Evolutionary conservation across 2,113 vertebrate genomes (phyloP), one percentile per base, ranked within the genome.

Genomic region (Eupsittula cactorum): DNA sequence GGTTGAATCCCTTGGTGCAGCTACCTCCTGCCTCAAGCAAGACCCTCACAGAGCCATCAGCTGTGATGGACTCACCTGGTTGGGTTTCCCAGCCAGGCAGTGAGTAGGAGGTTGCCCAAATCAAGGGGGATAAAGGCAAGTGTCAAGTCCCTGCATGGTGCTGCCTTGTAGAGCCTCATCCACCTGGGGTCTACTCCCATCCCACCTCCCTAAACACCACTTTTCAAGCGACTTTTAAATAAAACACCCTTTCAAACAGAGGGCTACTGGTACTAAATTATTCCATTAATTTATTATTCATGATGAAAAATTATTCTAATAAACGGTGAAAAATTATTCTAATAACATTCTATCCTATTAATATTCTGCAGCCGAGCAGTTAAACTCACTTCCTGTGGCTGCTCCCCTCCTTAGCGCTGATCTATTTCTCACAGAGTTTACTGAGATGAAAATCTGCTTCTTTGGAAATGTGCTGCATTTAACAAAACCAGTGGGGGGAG

Each of bases 251-350:
- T 93, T 96, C 84, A 95, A 82, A 81, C 46, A 41, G 83, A n/a
- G 62, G 91, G 82, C 76, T 96, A n/a, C 33, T 5, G 44, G 81
- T 53, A 57, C 77, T 94, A 86, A 95, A 96, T 96, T 94, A 96
- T 90, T 92, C 96, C 91, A 95, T 96, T 97, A 91, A 96, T 97
- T 97, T 96, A 97, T 97, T 97, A 97, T 97, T 97, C 98, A 97
- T 97, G 95, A 94, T 96, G 97, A 97, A 97, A 97, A 97, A 96
- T 95, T 90, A 95, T 95, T 97, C 97, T 97, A 97, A 97, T 97
- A 97, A 95, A 97, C 79, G 91, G 86, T 97, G 97, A 97, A 97
- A 97, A 97, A 97, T 95, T 95, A 95, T 96, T 97, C 97, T 97
- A 97, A 98, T 97, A 97, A 94, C 92, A 91, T 95, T 93, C 92